Percentiles rank a stretch among this genome's conserved stretches.
These are phyloP conservation scores for Pipra filicauda DNA, from an alignment of 2,113 vertebrate genomes.

Conservation along the genomic window DNA sequence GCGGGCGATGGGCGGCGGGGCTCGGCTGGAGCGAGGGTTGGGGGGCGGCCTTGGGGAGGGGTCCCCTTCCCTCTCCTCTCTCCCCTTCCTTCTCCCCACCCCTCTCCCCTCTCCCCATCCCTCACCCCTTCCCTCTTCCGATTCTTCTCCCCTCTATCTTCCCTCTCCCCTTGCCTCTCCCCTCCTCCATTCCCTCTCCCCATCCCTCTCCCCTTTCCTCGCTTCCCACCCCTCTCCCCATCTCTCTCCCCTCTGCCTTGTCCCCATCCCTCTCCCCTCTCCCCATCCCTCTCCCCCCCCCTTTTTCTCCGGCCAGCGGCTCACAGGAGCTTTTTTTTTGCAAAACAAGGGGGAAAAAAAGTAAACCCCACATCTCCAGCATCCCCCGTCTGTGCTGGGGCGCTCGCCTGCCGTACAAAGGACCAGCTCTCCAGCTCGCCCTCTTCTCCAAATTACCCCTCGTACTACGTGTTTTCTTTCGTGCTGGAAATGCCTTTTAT, in stretches of 20 bases:
- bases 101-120: background rate
- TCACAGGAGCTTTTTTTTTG: background rate
- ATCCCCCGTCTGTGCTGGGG: background rate
- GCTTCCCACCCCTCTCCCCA: background rate
- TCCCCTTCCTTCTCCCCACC: background rate
- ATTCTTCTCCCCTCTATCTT: background rate
- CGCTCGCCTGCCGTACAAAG: background rate
- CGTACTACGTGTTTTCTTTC: accelerated
- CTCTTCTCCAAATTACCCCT: background rate
- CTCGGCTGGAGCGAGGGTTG: background rate
- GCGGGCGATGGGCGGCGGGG: background rate
- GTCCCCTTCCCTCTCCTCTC: background rate
- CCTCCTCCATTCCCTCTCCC: background rate
- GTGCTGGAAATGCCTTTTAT: background rate
- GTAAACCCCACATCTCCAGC: background rate
- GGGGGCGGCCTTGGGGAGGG: background rate
- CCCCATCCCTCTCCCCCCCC: background rate
- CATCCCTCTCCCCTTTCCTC: background rate
- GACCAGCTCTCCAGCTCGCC: background rate
- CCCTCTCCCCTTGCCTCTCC: background rate
- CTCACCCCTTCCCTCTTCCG: background rate
- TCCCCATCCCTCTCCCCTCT: background rate
- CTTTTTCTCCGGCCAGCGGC: accelerated
- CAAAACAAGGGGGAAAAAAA: background rate
- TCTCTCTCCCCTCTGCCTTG: background rate